Conservation (phyloP, 1,140 invertebrate genomes). For the Paraescarpia echinospica region DNA sequence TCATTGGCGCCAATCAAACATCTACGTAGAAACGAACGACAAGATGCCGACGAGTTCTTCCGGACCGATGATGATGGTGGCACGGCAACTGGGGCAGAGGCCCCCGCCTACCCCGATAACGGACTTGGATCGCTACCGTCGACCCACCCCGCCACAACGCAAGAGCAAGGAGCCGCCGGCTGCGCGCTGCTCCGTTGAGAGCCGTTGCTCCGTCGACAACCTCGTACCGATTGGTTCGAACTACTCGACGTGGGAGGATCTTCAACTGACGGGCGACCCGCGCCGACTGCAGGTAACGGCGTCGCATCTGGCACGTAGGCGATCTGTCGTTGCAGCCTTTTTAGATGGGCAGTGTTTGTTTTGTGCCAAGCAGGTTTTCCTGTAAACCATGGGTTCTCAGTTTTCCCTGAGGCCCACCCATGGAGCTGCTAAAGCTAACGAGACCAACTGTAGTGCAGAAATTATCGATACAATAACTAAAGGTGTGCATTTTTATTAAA, state of each 20-base stretch:
- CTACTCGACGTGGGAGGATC: neutral
- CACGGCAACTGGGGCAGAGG: neutral
- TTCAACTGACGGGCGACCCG: neutral
- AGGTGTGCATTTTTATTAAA: too few relatives aligned
- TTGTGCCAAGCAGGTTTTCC: neutral
- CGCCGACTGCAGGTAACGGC: neutral
- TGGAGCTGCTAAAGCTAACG: too few relatives aligned
- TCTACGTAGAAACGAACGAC: neutral
- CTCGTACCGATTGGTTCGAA: neutral
- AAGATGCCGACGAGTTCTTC: neutral
- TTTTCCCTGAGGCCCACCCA: too few relatives aligned
- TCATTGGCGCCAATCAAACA: neutral
- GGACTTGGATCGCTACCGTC: neutral
- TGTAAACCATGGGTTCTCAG: too few relatives aligned
- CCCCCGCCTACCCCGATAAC: neutral
- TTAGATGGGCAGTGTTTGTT: neutral
- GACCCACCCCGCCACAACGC: neutral
- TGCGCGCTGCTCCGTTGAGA: neutral
- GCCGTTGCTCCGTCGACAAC: neutral
- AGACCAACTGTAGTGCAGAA: too few relatives aligned
- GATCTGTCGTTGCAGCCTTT: neutral
- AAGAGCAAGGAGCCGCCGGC: neutral
- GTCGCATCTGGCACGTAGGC: neutral
- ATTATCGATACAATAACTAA: too few relatives aligned
- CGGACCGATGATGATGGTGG: neutral